These are phyloP conservation scores for Chelonia mydas DNA, from an alignment of 2,797 vertebrate species.

Conservation along the genomic window DNA sequence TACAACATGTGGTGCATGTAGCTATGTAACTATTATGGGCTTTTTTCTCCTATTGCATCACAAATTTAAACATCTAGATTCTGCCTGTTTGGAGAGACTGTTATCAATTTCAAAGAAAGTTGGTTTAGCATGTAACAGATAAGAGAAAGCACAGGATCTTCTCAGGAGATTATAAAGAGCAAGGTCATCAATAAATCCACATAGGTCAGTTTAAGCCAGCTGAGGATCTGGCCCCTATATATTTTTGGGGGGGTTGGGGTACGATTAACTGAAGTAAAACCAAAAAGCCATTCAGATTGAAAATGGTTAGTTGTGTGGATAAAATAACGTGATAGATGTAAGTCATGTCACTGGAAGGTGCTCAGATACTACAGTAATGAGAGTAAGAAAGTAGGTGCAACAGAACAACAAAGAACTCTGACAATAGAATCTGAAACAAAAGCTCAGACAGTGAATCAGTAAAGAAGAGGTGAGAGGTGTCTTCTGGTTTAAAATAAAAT, in stretches of 20 bases:
- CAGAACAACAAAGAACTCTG: background rate
- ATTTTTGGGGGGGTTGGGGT: background rate
- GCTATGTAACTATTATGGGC: background rate
- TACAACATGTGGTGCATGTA: fast-evolving
- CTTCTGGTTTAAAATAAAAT: background rate
- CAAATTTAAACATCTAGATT: background rate
- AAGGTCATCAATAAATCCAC: background rate
- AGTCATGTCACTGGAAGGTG: background rate
- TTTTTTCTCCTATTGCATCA: fast-evolving
- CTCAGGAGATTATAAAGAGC: background rate
- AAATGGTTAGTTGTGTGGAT: background rate
- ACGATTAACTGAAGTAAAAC: background rate
- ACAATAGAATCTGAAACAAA: background rate
- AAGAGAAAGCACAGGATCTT: background rate
- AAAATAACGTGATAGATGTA: background rate
- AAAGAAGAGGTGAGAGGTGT: background rate
- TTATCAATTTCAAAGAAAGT: background rate
- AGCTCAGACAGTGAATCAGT: background rate
- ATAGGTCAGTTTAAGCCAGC: background rate
- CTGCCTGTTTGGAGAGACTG: background rate
- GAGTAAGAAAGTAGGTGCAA: background rate
- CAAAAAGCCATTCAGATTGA: background rate
- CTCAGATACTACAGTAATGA: background rate
- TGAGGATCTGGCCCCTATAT: background rate
- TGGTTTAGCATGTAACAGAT: background rate